These are phyloP conservation scores for Elanus axillaris DNA, from an alignment of 2,113 vertebrate genomes.

Conservation along the genomic window DNA sequence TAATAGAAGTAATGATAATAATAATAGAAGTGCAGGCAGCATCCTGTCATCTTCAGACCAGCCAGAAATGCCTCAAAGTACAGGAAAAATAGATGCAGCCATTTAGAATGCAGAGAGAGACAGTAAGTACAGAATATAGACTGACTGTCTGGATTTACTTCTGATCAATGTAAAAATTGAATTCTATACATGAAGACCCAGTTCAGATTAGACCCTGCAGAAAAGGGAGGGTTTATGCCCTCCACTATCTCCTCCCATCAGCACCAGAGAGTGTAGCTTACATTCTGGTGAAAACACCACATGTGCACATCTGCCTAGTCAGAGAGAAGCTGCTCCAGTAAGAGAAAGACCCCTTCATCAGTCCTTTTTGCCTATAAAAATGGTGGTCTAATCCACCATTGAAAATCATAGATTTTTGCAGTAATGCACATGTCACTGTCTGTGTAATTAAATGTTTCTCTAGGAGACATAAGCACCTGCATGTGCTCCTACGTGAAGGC, in stretches of 20 bases:
- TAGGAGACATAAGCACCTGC: not conserved
- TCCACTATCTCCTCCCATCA: not conserved
- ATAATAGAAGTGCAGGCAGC: not conserved
- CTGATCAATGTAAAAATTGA: not conserved
- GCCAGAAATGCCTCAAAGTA: not conserved
- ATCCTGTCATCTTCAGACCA: not conserved
- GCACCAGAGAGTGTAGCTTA: not conserved
- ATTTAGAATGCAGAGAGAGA: not conserved
- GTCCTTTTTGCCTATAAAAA: not conserved
- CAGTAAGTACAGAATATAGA: not conserved
- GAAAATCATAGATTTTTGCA: not conserved
- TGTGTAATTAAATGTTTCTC: not conserved
- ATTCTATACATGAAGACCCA: not conserved
- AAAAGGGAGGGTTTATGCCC: not conserved
- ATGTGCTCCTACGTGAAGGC: not conserved
- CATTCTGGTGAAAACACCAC: fast-evolving
- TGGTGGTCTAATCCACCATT: not conserved
- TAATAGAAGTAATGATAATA: not conserved
- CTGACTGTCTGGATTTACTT: not conserved
- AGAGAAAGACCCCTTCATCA: not conserved
- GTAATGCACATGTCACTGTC: not conserved
- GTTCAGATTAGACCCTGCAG: not conserved
- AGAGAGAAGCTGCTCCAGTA: not conserved
- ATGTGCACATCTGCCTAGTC: not conserved
- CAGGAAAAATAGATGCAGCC: not conserved